Percentiles rank a stretch among this genome's conserved stretches.
These are phyloP conservation scores for Eidolon dupreanum DNA, from an alignment of 2,797 vertebrate genomes.

Conservation along the genomic window DNA sequence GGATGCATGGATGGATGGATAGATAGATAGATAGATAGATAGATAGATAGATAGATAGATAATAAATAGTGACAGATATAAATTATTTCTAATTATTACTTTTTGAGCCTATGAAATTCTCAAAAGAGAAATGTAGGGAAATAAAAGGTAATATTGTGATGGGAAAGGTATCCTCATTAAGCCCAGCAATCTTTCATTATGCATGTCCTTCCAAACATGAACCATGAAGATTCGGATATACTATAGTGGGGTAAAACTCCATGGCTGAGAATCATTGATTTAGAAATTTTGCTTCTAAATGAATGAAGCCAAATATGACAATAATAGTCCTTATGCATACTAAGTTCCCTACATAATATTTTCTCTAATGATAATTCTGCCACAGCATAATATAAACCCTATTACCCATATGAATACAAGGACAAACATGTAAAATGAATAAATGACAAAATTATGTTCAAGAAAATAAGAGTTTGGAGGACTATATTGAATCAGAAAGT, in stretches of 20 bases:
- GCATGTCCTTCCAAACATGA: neutral
- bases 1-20: neutral
- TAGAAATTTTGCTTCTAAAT: neutral
- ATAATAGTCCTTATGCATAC: neutral
- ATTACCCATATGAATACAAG: neutral
- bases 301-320: neutral
- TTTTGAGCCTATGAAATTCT: neutral
- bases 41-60: neutral
- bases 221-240: neutral
- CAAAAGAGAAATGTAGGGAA: neutral
- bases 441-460: neutral
- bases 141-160: neutral
- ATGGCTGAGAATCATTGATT: neutral
- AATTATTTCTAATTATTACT: neutral
- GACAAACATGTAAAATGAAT: neutral
- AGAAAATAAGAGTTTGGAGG: neutral
- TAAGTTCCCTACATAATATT: neutral
- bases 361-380: neutral
- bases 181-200: neutral
- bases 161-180: neutral
- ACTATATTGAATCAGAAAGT: neutral
- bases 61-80: neutral
- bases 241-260: neutral
- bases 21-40: too few relatives aligned
- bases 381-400: neutral